phyloP scores from a whole-genome alignment of 2,797 vertebrate species.

The Adelosebastes latens region DNA sequence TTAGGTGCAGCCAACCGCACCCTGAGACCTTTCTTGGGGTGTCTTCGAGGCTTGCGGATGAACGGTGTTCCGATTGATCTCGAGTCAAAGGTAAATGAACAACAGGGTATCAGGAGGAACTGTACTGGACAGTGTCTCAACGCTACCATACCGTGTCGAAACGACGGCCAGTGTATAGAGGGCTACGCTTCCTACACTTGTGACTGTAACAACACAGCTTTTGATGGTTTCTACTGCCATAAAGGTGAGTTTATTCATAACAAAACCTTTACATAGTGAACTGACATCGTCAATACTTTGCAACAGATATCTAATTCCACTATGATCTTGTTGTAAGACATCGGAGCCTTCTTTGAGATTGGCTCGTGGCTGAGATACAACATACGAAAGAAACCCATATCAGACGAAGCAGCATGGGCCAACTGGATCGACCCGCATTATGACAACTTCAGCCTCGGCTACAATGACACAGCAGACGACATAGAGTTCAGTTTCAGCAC shows the following conservation, averaged over 20 bases:
- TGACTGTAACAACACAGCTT: slow-evolving; percentile 95
- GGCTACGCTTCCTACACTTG: slow-evolving; percentile 94
- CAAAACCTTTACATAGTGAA: neutral
- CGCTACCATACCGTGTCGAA: slow-evolving; percentile 90
- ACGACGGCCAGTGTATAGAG: slow-evolving; percentile 93
- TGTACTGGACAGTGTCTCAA: slow-evolving; percentile 93
- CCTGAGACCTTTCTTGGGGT: slow-evolving; percentile 92
- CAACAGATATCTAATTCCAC: neutral
- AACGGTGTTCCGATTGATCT: slow-evolving; percentile 94
- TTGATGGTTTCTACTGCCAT: slow-evolving; percentile 95
- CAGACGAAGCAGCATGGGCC: slow-evolving; percentile 89
- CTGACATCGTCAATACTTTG: neutral
- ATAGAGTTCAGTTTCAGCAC: slow-evolving; percentile 98
- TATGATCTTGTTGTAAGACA: slow-evolving; percentile 81
- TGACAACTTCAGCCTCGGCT: slow-evolving; percentile 89
- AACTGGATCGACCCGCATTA: slow-evolving; percentile 90
- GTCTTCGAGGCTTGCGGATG: slow-evolving; percentile 91
- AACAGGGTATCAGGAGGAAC: slow-evolving; percentile 90
- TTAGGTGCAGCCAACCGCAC: slow-evolving; percentile 92
- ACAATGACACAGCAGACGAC: slow-evolving; percentile 95
- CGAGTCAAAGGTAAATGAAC: slow-evolving; percentile 92
- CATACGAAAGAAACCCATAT: slow-evolving; percentile 89
- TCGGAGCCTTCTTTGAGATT: slow-evolving; percentile 92
- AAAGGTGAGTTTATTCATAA: slow-evolving; percentile 82
- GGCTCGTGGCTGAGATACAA: slow-evolving; percentile 94